These are phyloP conservation scores for Steinernema scapterisci DNA, from an alignment of 2,888 invertebrate species.

Conservation along the genomic window DNA sequence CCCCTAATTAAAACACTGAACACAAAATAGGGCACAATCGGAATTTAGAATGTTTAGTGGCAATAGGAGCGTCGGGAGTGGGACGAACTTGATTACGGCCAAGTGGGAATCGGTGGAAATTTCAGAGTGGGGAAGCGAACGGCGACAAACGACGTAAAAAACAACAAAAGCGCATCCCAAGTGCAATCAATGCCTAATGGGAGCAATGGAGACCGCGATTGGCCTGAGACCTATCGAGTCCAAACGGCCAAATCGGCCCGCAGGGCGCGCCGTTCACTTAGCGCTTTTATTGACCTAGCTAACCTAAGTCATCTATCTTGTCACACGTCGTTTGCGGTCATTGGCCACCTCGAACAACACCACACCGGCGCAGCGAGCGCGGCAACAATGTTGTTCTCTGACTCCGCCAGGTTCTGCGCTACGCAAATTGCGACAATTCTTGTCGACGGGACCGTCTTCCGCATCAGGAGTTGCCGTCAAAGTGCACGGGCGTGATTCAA, in stretches of 20 bases:
- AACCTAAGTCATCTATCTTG: conserved; percentile 23
- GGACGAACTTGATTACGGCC: conserved; percentile 5
- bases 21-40: no score
- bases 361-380: not conserved
- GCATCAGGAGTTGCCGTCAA: no score
- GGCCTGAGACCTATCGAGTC: not conserved
- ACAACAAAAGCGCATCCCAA: conserved; percentile 28
- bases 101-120: not conserved
- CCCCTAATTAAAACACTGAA: no score
- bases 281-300: not conserved
- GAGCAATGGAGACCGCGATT: not conserved
- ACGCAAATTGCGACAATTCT: not conserved
- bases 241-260: conserved; percentile 3
- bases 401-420: not conserved
- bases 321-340: conserved; percentile 30
- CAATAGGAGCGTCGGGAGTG: not conserved
- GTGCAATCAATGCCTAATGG: conserved; percentile 26
- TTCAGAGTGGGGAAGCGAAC: not conserved
- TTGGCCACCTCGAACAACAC: not conserved
- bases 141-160: conserved; percentile 11
- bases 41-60: not conserved
- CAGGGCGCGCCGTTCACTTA: conserved; percentile 8
- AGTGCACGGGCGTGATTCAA: no score
- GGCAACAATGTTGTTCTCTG: not conserved
- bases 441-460: not conserved